Evolutionary conservation across 2,113 vertebrate genomes (phyloP).

Genomic region (Semnornis frantzii): DNA sequence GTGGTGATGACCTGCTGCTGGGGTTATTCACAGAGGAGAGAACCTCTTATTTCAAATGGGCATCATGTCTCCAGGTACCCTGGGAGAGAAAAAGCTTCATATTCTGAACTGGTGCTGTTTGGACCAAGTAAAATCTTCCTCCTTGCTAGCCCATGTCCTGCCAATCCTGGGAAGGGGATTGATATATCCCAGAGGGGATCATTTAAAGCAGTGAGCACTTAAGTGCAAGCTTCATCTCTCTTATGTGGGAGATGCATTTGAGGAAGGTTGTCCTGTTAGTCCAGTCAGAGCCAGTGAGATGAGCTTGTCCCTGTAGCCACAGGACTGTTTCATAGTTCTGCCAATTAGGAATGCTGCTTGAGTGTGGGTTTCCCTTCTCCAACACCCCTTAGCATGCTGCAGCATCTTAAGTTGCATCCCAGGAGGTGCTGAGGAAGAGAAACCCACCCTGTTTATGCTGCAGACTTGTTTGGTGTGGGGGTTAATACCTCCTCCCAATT

Average conservation of each 20-base stretch:
- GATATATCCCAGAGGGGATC: background rate
- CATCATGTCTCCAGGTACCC: accelerated
- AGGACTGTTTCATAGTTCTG: background rate
- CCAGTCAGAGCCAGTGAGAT: background rate
- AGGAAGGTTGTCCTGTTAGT: background rate
- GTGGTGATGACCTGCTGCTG: background rate
- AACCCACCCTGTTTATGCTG: background rate
- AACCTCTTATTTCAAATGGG: background rate
- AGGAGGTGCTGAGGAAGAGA: background rate
- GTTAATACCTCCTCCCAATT: accelerated
- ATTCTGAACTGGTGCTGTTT: background rate
- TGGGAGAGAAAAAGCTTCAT: background rate
- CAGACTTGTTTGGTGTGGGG: background rate
- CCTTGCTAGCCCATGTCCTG: accelerated
- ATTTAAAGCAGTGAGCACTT: background rate
- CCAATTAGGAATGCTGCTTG: background rate
- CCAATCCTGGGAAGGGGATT: background rate
- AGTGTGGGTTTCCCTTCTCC: too few species aligned
- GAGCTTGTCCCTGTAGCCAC: background rate
- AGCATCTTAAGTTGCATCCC: background rate
- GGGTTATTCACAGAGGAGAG: background rate
- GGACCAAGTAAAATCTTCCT: background rate
- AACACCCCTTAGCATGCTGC: background rate
- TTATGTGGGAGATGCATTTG: background rate
- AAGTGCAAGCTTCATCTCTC: background rate